Percentiles rank a stretch among this genome's conserved stretches.
Evolutionary conservation across 2,888 invertebrate genomes (phyloP).

Genomic region (Anaspis maculata): DNA sequence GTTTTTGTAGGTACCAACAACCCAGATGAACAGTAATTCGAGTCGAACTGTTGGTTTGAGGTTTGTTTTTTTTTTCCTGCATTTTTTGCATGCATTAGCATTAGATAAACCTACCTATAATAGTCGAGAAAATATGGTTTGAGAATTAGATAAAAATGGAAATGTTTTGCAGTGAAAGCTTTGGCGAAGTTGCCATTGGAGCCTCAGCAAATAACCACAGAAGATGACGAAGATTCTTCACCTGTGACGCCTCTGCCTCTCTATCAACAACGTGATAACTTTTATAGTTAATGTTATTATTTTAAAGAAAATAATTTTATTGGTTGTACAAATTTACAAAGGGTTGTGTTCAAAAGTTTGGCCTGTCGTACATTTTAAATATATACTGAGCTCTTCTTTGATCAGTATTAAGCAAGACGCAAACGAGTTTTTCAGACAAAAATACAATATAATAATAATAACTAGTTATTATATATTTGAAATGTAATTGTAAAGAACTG

Average conservation of each 20-base stretch:
- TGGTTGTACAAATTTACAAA: slow-evolving; percentile 33
- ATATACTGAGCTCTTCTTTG: slow-evolving; percentile 13
- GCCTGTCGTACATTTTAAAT: slow-evolving; percentile 25
- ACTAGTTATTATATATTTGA: too few relatives aligned
- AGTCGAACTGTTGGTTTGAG: slow-evolving; percentile 29
- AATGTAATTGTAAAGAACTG: slow-evolving; percentile 28
- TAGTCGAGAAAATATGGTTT: too few relatives aligned
- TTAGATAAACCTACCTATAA: too few relatives aligned
- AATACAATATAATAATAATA: too few relatives aligned
- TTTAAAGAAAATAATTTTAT: slow-evolving; percentile 16
- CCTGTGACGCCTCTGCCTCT: slow-evolving; percentile 74
- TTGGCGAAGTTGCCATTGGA: slow-evolving; percentile 61
- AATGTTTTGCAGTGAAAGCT: slow-evolving; percentile 54
- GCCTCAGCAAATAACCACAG: slow-evolving; percentile 41
- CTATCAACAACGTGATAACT: slow-evolving; percentile 81
- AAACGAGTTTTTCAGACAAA: slow-evolving; percentile 10
- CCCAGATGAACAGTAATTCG: slow-evolving; percentile 33
- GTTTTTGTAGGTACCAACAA: slow-evolving; percentile 39
- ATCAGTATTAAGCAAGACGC: slow-evolving; percentile 12
- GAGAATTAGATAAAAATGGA: background rate
- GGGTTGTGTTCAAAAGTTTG: slow-evolving; percentile 32
- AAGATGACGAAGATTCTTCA: slow-evolving; percentile 64
- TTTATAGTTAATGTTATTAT: slow-evolving; percentile 48
- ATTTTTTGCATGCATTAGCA: slow-evolving; percentile 7
- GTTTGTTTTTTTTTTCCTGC: slow-evolving; percentile 36